Base-by-base conservation (phyloP, 2,888 invertebrate species). In the Celastrina argiolus region DNA sequence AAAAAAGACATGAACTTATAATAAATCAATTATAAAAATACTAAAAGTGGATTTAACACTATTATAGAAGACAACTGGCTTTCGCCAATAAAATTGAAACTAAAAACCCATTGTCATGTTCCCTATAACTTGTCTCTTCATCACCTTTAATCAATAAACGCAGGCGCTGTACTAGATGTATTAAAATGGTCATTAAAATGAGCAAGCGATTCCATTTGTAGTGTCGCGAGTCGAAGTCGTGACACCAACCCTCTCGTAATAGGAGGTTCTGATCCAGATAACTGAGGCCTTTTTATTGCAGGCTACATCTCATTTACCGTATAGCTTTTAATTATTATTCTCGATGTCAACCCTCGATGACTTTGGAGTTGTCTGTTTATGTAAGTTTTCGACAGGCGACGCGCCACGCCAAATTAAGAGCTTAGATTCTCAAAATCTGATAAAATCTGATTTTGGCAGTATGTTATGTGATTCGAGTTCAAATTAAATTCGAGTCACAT, bases 211-310 rank as follows among this genome's bases (percentile, higher is more conserved):
- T 51, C 16, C 51, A 51, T 51, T 51, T 51, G 51, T 51, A 51
- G 22, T 51, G 22, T 22, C 51, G 5, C 51, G 51, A 12, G 10
- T 16, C 22, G 22, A 22, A 26, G 51, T 51, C 51, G 51, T 51
- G 51, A 51, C 51, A 51, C 22, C 51, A 51, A 22, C 51, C 51
- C 51, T 51, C 22, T 51, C 51, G 51, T 51, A 51, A 51, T 51
- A 51, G 51, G 51, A 12, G 45, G 36, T 10, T n/a, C 39, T 14
- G 61, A 61, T 61, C 22, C 22, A 22, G 61, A 61, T 77, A 81
- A 83, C 85, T 82, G 4, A 84, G 83, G 82, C 75, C 81, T 83
- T 82, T 85, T 84, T 81, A 81, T 80, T 79, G 82, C 75, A 75
- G 10, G 16, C 45, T 51, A 51, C 77, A 75, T 76, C 76, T 78